These are phyloP conservation scores for Pitangus sulphuratus DNA, from an alignment of 2,797 vertebrate genomes.

Conservation along the genomic window DNA sequence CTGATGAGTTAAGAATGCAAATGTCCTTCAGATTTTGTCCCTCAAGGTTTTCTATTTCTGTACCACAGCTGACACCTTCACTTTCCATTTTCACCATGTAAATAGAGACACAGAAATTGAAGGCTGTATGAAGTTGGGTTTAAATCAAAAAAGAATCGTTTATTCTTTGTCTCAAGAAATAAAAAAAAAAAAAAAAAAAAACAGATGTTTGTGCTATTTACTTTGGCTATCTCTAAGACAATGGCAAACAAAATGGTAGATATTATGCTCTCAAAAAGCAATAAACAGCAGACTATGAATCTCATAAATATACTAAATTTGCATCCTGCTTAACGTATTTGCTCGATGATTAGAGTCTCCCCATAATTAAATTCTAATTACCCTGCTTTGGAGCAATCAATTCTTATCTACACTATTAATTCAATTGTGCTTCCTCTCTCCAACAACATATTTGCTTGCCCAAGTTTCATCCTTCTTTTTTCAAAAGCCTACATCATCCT, in stretches of 20 bases:
- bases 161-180: background rate
- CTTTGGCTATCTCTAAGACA: background rate
- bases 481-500: background rate
- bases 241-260: background rate
- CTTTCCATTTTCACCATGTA: background rate
- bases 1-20: background rate
- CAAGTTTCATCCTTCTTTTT: background rate
- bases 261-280: background rate
- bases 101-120: background rate
- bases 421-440: background rate
- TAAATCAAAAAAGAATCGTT: background rate
- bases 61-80: background rate
- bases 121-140: background rate
- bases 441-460: background rate
- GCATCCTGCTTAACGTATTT: background rate
- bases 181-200: background rate
- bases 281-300: background rate
- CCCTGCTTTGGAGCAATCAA: background rate
- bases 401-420: constrained; percentile 13
- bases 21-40: background rate
- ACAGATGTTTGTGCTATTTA: background rate
- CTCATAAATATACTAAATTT: background rate
- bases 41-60: constrained; percentile 44
- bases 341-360: background rate
- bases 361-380: constrained; percentile 15